Base-by-base conservation (phyloP, 2,797 vertebrate genomes). In the Semotilus atromaculatus region DNA sequence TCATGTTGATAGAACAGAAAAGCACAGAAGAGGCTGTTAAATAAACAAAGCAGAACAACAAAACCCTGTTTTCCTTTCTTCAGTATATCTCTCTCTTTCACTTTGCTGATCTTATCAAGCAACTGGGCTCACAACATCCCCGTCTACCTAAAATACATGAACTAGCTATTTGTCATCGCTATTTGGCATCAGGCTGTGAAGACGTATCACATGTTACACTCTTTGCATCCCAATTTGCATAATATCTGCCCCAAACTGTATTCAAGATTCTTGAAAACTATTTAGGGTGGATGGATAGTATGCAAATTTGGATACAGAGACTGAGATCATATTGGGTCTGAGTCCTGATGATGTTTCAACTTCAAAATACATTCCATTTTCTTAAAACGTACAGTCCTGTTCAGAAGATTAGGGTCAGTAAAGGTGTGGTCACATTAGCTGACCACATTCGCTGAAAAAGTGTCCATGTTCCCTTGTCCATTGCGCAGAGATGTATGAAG, bases 21-120 rank as follows among this genome's bases (percentile, higher is more conserved):
- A 93, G 92, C 92, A 87, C 91, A 93, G 90, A 92, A 93, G 91
- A 93, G 89, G 90, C 90, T 91, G 91, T 93, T 89, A 90, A 93
- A 91, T 92, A 88, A 85, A 89, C 87, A 84, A 90, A 85, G 3
- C 31, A 31, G 31, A 31, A 85, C 26, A 8, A 38, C 26, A 73
- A 89, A 87, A 48, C 26, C 1, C 13, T 48, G 45, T 48, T 13
- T 14, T 43, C 31, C 9, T 11, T 36, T 36, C 38, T 16, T 29
- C 45, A 31, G 14, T 31, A 74, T 23, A n/a, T 21, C 23, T 31
- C 38, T 79, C 26, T 62, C 7, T 64, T 64, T 64, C 26, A 11
- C 62, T 79, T 66, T 66, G 1, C 26, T 36, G 31, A 71, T 81
- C 6, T 51, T 43, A 72, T 55, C 51, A 55, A 53, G 45, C 45